Percentiles rank a stretch among this genome's conserved stretches.
Conservation (phyloP, 2,888 invertebrate species). For the Trichopoda pennipes region DNA sequence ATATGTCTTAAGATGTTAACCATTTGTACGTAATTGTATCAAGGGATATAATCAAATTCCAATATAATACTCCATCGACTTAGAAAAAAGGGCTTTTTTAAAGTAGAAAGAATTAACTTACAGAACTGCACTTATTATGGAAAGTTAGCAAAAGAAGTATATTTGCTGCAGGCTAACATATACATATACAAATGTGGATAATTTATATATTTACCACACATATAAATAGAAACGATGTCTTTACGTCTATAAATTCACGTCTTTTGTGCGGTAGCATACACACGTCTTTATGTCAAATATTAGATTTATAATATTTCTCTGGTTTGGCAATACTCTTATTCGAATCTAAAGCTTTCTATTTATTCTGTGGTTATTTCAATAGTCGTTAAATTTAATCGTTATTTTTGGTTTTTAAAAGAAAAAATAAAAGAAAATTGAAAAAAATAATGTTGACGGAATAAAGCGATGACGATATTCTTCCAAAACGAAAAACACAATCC, state of each 20-base stretch:
- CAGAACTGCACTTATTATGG: not conserved
- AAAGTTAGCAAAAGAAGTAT: not conserved
- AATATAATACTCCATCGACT: too few relatives aligned
- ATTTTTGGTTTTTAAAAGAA: conserved; percentile 12
- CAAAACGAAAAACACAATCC: conserved; percentile 9
- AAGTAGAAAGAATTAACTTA: not conserved
- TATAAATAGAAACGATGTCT: conserved; percentile 71
- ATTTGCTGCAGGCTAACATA: not conserved
- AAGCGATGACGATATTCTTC: conserved; percentile 47
- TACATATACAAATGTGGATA: not conserved
- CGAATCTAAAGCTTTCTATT: conserved; percentile 26
- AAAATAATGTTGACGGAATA: conserved; percentile 64
- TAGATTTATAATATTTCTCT: conserved; percentile 78
- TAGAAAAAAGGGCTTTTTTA: not conserved
- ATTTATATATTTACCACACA: conserved; percentile 30
- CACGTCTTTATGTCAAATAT: conserved; percentile 77
- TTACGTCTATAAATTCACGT: conserved; percentile 77
- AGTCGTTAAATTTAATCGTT: conserved; percentile 36
- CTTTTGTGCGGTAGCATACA: conserved; percentile 68
- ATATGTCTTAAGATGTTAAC: too few relatives aligned
- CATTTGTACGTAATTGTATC: too few relatives aligned
- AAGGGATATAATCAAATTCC: too few relatives aligned
- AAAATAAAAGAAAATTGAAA: conserved; percentile 3
- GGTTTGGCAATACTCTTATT: conserved; percentile 53
- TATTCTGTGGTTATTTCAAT: conserved; percentile 29